Percentiles rank a stretch among this genome's conserved stretches.
These are phyloP conservation scores for Sebastes hubbsi DNA, from an alignment of 2,797 vertebrate genomes.

Conservation along the genomic window DNA sequence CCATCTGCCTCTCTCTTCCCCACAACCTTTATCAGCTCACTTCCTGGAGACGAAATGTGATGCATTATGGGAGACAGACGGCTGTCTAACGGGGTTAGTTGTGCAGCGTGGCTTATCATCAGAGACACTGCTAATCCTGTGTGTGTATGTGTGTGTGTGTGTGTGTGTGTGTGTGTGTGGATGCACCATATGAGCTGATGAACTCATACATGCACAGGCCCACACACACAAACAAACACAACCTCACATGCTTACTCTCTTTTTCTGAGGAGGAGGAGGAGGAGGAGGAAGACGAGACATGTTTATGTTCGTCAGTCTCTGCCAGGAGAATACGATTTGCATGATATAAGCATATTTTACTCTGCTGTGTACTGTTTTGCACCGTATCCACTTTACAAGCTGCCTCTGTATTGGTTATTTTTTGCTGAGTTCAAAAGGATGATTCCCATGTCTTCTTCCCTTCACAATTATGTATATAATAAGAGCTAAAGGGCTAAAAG, in stretches of 20 bases:
- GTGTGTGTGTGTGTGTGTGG: conserved; percentile 21
- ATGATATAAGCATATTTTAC: conserved; percentile 73
- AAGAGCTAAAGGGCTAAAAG: conserved; percentile 24
- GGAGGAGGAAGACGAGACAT: conserved; percentile 66
- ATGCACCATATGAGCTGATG: conserved; percentile 57
- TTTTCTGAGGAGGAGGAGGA: conserved; percentile 39
- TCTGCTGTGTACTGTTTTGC: conserved; percentile 44
- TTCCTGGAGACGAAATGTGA: conserved; percentile 77
- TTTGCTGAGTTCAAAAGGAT: conserved; percentile 44
- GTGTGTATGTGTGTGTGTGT: conserved; percentile 24
- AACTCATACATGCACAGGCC: conserved; percentile 56
- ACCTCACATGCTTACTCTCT: conserved; percentile 56
- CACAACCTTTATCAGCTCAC: conserved; percentile 72
- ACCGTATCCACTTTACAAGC: conserved; percentile 20
- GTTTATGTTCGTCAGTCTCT: conserved; percentile 70
- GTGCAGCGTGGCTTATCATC: conserved; percentile 73
- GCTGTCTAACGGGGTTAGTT: conserved; percentile 80
- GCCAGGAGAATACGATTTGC: conserved; percentile 74
- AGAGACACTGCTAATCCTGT: conserved; percentile 77
- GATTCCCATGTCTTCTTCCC: conserved; percentile 10
- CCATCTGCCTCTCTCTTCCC: conserved; percentile 64
- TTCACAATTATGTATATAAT: conserved; percentile 32
- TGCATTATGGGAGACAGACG: conserved; percentile 80
- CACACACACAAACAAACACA: conserved; percentile 54
- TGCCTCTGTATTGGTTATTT: conserved; percentile 29